These are phyloP conservation scores for Telmatochromis sp. DNA, from an alignment of 2,113 vertebrate species.

Conservation along the genomic window DNA sequence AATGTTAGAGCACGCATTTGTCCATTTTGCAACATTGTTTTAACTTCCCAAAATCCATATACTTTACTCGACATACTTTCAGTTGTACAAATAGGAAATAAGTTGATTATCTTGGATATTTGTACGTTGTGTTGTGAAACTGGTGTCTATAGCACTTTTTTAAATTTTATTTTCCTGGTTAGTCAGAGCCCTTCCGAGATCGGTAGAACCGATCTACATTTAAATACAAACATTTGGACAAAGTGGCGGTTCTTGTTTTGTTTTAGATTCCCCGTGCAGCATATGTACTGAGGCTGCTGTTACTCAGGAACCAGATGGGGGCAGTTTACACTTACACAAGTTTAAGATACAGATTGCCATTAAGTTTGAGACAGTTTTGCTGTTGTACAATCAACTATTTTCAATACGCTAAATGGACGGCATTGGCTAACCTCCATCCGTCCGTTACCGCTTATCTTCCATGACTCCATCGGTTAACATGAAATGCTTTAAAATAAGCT, in stretches of 20 bases:
- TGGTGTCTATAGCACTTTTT: neutral
- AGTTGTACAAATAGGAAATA: neutral
- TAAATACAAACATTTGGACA: neutral
- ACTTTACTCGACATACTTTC: neutral
- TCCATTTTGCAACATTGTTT: neutral
- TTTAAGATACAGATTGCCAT: neutral
- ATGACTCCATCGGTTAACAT: neutral
- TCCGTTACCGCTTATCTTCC: neutral
- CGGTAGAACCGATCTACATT: neutral
- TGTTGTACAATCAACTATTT: neutral
- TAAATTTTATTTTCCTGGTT: neutral
- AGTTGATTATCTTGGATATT: neutral
- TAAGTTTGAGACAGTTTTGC: neutral
- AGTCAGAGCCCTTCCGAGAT: neutral
- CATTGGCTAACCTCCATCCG: neutral
- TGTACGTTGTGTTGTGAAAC: neutral
- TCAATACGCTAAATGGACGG: neutral
- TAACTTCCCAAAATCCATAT: neutral
- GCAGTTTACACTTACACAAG: neutral
- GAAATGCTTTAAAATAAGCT: neutral
- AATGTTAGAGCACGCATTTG: neutral
- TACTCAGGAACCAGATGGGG: neutral
- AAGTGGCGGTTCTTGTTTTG: neutral
- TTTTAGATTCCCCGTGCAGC: neutral
- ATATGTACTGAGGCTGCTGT: neutral